Evolutionary conservation across 2,797 vertebrate genomes (phyloP).

Genomic region (Otolemur crassicaudatus): DNA sequence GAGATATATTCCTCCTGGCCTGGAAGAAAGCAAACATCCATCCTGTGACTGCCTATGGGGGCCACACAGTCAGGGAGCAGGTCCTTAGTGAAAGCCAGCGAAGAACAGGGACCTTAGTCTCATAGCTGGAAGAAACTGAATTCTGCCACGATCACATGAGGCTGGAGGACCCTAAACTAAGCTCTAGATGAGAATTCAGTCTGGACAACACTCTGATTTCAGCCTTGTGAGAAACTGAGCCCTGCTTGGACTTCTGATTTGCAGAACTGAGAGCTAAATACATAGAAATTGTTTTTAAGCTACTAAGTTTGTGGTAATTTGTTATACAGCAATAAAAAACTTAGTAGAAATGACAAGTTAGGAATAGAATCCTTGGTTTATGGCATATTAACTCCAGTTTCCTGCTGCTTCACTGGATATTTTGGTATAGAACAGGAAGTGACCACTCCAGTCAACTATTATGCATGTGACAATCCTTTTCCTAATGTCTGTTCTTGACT

Average conservation of each 20-base stretch:
- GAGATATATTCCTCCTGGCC: not conserved
- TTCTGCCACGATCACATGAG: not conserved
- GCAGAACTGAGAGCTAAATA: not conserved
- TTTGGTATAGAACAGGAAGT: not conserved
- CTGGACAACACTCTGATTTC: not conserved
- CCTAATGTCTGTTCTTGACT: not conserved
- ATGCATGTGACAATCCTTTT: not conserved
- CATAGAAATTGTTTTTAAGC: not conserved
- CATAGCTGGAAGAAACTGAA: not conserved
- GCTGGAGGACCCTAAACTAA: not conserved
- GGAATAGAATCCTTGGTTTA: not conserved
- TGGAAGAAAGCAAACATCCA: not conserved
- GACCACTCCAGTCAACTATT: not conserved
- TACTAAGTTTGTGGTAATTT: not conserved
- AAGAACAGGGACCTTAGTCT: not conserved
- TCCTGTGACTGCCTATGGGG: not conserved
- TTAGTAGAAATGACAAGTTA: not conserved
- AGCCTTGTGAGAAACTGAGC: not conserved
- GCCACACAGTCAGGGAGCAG: not conserved
- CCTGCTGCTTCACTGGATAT: not conserved
- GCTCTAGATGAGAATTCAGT: not conserved
- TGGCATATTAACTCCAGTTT: constrained; percentile 32
- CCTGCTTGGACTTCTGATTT: not conserved
- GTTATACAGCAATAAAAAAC: not conserved
- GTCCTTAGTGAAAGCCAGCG: not conserved